Base-by-base conservation (phyloP, 1,140 invertebrate genomes). In the Eueides isabella region DNA sequence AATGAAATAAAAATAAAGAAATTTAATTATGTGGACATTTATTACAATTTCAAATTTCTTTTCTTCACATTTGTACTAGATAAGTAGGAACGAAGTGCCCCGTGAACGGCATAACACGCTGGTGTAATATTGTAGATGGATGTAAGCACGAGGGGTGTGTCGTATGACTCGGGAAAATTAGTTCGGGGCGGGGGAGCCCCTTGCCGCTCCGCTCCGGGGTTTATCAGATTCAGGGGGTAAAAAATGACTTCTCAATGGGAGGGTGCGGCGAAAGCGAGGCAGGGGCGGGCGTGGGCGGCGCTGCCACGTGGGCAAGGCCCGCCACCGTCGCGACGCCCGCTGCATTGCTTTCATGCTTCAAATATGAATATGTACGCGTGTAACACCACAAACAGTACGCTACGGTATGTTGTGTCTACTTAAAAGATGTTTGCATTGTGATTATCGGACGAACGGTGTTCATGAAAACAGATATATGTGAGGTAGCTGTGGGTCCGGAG, bases 201-300 rank as follows among this genome's bases (percentile, higher is more conserved):
- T 79, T 80, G 74, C 80, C 67, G 61, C 81, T 78, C 77, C 80
- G 71, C 65, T 82, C 80, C 79, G 79, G 87, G 89, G 88, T 88
- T 91, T 92, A 92, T 92, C 90, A 89, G 90, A 92, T 91, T 89
- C 89, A 88, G 91, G 91, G 91, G 90, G 85, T 88, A 85, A 92
- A 91, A 92, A 93, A 93, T 90, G 84, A 91, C 87, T 92, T 92
- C 89, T 93, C 89, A 93, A 93, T 93, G 91, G 87, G 88, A 91
- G 90, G 90, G 85, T 81, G 85, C 80, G 77, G 80, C 78, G 75
- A 79, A 80, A 77, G 85, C 81, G 84, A 83, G 81, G 85, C 81
- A 84, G 83, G 81, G 87, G 86, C 85, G 88, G 86, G 84, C 80
- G 76, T 87, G 88, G 89, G 89, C 87, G 86, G 88, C 84, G 78